phyloP scores from a whole-genome alignment of 1,140 invertebrate species.

The Belonocnema kinseyi region DNA sequence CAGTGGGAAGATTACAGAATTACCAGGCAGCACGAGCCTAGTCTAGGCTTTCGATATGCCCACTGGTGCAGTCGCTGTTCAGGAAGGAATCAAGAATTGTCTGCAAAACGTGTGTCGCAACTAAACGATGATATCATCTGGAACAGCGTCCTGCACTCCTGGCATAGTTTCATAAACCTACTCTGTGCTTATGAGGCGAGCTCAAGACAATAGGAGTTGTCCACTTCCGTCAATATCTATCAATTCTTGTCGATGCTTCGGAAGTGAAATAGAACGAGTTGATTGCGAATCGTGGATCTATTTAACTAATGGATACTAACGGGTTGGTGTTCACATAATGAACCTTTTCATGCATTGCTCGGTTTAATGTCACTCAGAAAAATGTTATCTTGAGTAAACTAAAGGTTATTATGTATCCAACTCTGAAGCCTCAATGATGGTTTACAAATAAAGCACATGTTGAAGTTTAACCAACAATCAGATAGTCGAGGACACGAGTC shows the following conservation, averaged over 20 bases:
- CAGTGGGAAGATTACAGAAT: slow-evolving; percentile 53
- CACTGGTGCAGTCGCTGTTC: background rate
- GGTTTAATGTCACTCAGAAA: no score
- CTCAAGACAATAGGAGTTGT: slow-evolving; percentile 51
- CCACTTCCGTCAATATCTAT: slow-evolving; percentile 48
- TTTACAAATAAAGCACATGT: no score
- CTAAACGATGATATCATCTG: slow-evolving; percentile 57
- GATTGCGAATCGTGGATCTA: background rate
- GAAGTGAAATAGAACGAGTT: background rate
- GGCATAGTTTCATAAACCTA: slow-evolving; percentile 54
- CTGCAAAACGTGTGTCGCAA: slow-evolving; percentile 58
- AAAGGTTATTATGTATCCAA: no score
- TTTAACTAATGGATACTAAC: no score
- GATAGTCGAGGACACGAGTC: no score
- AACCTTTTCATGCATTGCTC: no score
- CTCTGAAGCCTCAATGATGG: no score
- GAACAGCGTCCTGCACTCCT: slow-evolving; percentile 59
- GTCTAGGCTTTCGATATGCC: slow-evolving; percentile 30
- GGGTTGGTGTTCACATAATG: no score
- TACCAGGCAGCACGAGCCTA: slow-evolving; percentile 28
- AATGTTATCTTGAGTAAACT: no score
- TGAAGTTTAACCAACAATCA: no score
- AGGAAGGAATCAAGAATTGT: slow-evolving; percentile 51
- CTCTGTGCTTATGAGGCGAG: slow-evolving; percentile 35
- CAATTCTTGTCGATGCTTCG: background rate